Conservation (phyloP, 2,888 invertebrate species). For the Gymnosoma rotundatum region DNA sequence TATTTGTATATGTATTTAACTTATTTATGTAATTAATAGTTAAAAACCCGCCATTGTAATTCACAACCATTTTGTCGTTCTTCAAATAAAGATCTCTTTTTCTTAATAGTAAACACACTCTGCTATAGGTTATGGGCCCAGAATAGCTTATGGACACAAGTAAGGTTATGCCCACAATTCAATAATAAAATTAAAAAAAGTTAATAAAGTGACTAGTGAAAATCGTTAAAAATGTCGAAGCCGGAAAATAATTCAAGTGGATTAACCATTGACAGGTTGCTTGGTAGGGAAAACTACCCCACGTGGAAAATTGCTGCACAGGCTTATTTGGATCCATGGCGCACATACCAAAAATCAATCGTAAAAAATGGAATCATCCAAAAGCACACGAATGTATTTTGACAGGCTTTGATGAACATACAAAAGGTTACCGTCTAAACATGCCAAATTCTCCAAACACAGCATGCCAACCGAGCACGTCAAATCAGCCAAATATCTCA, state of each 20-base stretch:
- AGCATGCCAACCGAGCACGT: too few species aligned
- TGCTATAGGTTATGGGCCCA: not conserved
- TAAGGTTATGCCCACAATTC: not conserved
- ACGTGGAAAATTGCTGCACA: constrained; percentile 50
- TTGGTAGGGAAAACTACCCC: constrained; percentile 50
- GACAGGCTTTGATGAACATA: too few species aligned
- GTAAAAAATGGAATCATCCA: too few species aligned
- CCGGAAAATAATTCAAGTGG: not conserved
- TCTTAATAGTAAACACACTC: not conserved
- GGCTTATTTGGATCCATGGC: constrained; percentile 27
- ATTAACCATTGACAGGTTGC: constrained; percentile 24
- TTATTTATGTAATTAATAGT: not conserved
- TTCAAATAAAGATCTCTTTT: not conserved
- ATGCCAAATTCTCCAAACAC: too few species aligned
- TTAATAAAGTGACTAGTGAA: not conserved
- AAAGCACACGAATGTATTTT: too few species aligned
- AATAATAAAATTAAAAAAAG: not conserved
- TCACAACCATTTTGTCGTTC: not conserved
- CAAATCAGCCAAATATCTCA: too few species aligned
- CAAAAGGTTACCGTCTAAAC: too few species aligned
- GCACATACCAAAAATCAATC: not conserved
- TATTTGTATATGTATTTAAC: not conserved
- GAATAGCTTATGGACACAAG: not conserved
- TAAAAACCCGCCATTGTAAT: not conserved
- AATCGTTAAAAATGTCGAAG: not conserved